phyloP scores from a whole-genome alignment of 53 echinoderm and acorn worm genomes.

The Holothuria leucospilota region DNA sequence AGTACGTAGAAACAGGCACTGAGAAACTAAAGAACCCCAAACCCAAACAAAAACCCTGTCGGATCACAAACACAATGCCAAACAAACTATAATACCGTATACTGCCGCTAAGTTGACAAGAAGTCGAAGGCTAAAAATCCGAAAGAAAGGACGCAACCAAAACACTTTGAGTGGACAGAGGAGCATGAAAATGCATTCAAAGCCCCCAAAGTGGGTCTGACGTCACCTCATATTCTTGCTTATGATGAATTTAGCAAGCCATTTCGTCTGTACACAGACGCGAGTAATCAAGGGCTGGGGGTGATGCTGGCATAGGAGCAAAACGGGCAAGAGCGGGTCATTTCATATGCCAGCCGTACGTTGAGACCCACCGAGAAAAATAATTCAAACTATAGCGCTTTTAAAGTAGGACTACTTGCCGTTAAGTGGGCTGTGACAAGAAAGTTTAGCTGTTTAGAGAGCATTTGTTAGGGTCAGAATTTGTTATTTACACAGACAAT shows the following conservation, averaged over 20 bases:
- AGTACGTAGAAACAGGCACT: no score
- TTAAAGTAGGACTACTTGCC: constrained; percentile 63
- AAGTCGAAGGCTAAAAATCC: no score
- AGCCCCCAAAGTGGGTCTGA: constrained; percentile 12
- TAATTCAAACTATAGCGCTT: constrained; percentile 47
- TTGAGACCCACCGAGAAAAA: constrained; percentile 46
- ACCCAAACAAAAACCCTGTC: no score
- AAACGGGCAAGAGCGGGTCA: constrained; percentile 4
- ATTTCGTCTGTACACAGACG: constrained; percentile 65
- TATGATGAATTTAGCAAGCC: constrained; percentile 57
- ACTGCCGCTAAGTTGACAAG: no score
- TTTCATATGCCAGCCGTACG: constrained; percentile 54
- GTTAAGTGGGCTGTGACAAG: constrained; percentile 63
- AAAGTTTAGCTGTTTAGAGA: constrained; percentile 55
- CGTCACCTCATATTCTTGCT: constrained; percentile 51
- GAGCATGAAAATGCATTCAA: constrained; percentile 39
- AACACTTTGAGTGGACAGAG: no score
- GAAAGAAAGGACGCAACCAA: no score
- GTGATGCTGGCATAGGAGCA: constrained; percentile 48
- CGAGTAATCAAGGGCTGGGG: constrained; percentile 45
- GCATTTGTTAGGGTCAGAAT: constrained; percentile 38
- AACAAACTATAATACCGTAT: no score
- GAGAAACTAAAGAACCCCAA: no score
- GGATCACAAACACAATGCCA: no score
- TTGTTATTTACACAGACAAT: constrained; percentile 42